Evolutionary conservation across 2,888 invertebrate species (phyloP).

Genomic region (Archips crataeganus): DNA sequence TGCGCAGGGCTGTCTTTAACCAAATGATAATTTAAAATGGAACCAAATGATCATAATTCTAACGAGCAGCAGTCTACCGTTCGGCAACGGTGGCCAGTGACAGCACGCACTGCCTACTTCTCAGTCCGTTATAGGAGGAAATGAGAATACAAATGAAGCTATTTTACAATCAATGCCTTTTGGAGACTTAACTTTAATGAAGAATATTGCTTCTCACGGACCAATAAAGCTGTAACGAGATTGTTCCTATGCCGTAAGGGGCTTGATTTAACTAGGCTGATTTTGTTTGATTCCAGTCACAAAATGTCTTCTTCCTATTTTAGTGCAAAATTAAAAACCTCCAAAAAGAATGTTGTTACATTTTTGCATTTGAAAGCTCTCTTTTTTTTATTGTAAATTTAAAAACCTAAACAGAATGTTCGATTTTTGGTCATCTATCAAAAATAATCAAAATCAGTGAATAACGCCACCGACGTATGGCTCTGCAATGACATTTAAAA

Average conservation of each 20-base stretch:
- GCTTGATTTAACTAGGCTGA: background rate
- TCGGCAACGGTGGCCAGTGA: constrained; percentile 20
- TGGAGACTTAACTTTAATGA: constrained; percentile 10
- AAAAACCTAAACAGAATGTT: too few relatives aligned
- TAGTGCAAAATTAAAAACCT: too few relatives aligned
- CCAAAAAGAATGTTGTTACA: too few relatives aligned
- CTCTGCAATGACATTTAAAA: too few relatives aligned
- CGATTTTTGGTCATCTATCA: too few relatives aligned
- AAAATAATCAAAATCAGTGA: too few relatives aligned
- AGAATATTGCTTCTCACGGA: constrained; percentile 18
- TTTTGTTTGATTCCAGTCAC: background rate
- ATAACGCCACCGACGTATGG: too few relatives aligned
- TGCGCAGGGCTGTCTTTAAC: background rate
- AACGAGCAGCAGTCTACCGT: background rate
- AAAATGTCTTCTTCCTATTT: background rate
- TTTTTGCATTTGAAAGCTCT: background rate
- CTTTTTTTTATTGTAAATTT: background rate
- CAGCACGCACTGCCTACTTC: constrained; percentile 47
- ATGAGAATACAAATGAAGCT: constrained; percentile 53
- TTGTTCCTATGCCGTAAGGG: constrained; percentile 1
- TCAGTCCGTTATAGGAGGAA: constrained; percentile 48
- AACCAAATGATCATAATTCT: constrained; percentile 9
- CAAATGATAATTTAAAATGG: background rate
- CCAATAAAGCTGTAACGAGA: constrained; percentile 10
- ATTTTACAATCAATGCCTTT: constrained; percentile 38